Conservation (phyloP, 2,113 vertebrate species). For the Chaetorhynchus papuensis region DNA sequence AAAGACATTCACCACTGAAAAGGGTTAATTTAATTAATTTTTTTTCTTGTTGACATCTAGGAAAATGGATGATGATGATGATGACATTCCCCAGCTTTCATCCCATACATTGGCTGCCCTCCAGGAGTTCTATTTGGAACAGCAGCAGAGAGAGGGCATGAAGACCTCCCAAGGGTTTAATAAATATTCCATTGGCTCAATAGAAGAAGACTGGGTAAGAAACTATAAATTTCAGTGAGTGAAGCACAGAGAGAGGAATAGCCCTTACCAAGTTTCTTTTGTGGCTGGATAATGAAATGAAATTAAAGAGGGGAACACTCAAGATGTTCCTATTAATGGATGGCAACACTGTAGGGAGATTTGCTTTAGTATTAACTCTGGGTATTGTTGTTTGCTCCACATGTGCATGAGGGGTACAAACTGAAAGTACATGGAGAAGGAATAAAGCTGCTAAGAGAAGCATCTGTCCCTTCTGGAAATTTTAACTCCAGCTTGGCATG, state of each 20-base stretch:
- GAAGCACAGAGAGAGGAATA: not conserved
- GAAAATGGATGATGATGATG: constrained; percentile 83
- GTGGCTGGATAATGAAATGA: not conserved
- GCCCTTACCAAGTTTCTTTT: not conserved
- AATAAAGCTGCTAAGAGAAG: not conserved
- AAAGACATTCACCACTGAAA: not conserved
- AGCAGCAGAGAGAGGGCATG: constrained; percentile 46
- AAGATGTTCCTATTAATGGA: not conserved
- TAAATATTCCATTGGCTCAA: constrained; percentile 76
- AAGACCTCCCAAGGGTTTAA: constrained; percentile 13
- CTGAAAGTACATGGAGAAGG: not conserved
- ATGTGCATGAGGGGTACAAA: fast-evolving
- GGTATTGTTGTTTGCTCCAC: not conserved
- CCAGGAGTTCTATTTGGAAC: constrained; percentile 88
- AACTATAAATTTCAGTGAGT: not conserved
- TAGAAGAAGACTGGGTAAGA: constrained; percentile 94
- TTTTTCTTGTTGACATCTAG: not conserved
- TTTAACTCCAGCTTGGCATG: not conserved
- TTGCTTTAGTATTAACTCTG: not conserved
- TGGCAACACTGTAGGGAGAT: not conserved
- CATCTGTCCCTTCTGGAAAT: not conserved
- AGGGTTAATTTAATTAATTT: not conserved
- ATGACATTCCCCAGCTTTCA: constrained; percentile 82
- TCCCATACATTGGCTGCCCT: constrained; percentile 83
- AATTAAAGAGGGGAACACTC: not conserved